Percentiles rank a stretch among this genome's conserved stretches.
Conservation (phyloP, 2,888 invertebrate genomes). For the Cephus pulcher region DNA sequence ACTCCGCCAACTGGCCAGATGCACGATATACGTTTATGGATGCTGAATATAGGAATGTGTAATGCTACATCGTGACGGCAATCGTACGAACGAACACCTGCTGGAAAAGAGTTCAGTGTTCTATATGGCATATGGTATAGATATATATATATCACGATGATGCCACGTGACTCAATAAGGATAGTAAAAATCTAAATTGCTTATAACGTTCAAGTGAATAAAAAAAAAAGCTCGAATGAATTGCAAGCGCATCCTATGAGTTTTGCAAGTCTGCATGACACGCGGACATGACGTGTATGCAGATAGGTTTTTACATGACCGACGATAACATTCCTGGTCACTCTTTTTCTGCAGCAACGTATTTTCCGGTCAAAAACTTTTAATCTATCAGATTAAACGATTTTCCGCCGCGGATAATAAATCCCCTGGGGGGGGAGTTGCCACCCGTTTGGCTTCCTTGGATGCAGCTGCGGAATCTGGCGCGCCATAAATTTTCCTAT, state of each 20-base stretch:
- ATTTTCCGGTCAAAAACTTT: constrained; percentile 31
- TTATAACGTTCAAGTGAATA: not conserved
- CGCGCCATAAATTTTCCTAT: constrained; percentile 29
- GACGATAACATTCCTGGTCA: not conserved
- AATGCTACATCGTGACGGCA: not conserved
- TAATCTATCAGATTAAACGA: constrained; percentile 44
- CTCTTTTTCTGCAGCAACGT: constrained; percentile 23
- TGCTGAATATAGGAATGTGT: not conserved
- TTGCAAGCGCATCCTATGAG: not conserved
- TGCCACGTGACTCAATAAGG: not conserved
- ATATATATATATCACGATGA: not conserved
- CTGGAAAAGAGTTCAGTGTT: not conserved
- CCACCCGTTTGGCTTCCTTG: not conserved
- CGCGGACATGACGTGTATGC: not conserved
- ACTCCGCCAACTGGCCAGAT: constrained; percentile 43
- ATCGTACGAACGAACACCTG: not conserved
- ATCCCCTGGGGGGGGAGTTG: constrained; percentile 12
- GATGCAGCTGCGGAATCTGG: constrained; percentile 4
- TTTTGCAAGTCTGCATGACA: not conserved
- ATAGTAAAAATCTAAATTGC: not conserved
- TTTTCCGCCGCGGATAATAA: constrained; percentile 29
- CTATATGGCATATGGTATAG: no score
- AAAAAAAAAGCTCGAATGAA: not conserved
- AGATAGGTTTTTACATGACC: not conserved
- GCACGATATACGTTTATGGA: constrained; percentile 37